Evolutionary conservation across 1,140 invertebrate species (phyloP), one percentile per base, ranked within the genome.

Genomic region (Trichonephila inaurata): DNA sequence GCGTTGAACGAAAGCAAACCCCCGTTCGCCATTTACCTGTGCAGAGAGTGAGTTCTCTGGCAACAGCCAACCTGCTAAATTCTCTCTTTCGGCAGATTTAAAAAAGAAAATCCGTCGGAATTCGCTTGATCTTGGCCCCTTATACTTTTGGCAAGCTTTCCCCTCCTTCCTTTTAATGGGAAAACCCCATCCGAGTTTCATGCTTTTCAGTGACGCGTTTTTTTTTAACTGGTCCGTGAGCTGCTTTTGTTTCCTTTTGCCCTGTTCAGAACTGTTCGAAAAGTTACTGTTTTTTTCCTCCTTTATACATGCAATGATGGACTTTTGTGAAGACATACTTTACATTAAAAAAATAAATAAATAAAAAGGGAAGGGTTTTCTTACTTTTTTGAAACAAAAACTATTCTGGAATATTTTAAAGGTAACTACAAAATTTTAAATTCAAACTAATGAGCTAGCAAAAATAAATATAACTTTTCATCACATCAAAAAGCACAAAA

Each of bases 81-180:
- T 6, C 72, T 40, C 18, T 18, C 72, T 77, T 69, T 69, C 24
- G 72, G 33, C 28, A 33, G 28, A 77, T 77, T 77, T 7, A 69
- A 69, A 69, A 69, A 69, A 69, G 66, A 69, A 69, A 24, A 24
- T 69, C 66, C 66, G 10, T 24, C 33, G 72, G 28, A 77, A 77
- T 77, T 21, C 72, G 72, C 33, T 28, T 40, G 72, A 24, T 77
- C 72, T 77, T 77, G 72, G 72, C 72, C 72, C 72, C 18, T 28
- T 77, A 16, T 77, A 77, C 72, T 40, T 14, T 77, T 77, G 72
- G 72, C 72, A 77, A 12, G 24, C 12, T 77, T n/a, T 18, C 2
- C 16, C 16, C 69, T 33, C 24, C 69, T 72, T 33, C 72, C 28
- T 28, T 18, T 40, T 6, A 8, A 33, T 24, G 72, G 72, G 72